phyloP scores from a whole-genome alignment of 2,888 invertebrate species.

The Drosophila pseudotalamancana region DNA sequence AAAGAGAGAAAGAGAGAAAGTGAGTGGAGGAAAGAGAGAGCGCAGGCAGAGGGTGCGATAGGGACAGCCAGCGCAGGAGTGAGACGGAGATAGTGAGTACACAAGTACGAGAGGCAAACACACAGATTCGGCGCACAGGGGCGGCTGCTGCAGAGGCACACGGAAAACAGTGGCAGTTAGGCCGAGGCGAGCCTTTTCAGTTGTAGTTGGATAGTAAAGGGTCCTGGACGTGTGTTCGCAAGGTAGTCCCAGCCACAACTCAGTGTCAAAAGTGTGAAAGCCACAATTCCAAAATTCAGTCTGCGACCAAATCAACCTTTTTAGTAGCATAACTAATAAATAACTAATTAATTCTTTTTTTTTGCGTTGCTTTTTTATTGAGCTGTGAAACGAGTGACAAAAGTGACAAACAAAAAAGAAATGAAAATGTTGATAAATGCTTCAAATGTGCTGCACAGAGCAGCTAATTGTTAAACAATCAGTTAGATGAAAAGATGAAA shows the following conservation, averaged over 20 bases:
- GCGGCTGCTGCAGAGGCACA: constrained; percentile 55
- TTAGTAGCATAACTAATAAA: too few relatives aligned
- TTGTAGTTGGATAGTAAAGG: constrained; percentile 84
- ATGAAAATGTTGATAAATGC: neutral
- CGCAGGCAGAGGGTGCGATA: neutral
- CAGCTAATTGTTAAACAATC: neutral
- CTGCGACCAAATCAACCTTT: neutral
- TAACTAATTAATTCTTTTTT: neutral
- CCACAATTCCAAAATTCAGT: constrained; percentile 16
- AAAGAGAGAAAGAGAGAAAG: constrained; percentile 6
- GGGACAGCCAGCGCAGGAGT: constrained; percentile 7
- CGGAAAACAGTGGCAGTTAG: constrained; percentile 24
- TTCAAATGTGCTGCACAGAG: constrained; percentile 4
- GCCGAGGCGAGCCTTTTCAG: constrained; percentile 76
- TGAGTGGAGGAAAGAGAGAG: too few relatives aligned
- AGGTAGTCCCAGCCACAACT: constrained; percentile 48
- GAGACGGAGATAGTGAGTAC: constrained; percentile 9
- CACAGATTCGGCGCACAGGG: constrained; percentile 58
- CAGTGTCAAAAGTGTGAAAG: constrained; percentile 15
- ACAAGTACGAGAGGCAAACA: constrained; percentile 3
- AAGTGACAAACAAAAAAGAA: neutral
- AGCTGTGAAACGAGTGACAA: constrained; percentile 17
- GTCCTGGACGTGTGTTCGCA: constrained; percentile 80
- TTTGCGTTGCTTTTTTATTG: constrained; percentile 14
- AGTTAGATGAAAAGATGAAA: neutral